Percentiles rank a stretch among this genome's conserved stretches.
These are phyloP conservation scores for Triplophysa siluroides DNA, from an alignment of 2,113 vertebrate species.

Conservation along the genomic window DNA sequence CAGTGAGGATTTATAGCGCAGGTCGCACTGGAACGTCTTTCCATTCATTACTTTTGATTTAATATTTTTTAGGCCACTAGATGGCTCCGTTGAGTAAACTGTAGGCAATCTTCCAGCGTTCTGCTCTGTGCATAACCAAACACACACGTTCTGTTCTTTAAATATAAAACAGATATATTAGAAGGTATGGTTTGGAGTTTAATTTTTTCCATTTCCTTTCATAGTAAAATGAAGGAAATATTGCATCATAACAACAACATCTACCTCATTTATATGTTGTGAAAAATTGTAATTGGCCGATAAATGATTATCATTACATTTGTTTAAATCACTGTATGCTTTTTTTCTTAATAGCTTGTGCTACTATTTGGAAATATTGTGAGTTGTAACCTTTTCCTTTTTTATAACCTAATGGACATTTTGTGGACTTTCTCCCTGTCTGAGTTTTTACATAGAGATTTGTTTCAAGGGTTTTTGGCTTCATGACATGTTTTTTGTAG, in stretches of 20 bases:
- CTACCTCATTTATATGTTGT: no score
- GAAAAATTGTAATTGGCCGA: not conserved
- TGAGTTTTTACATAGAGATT: not conserved
- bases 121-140: not conserved
- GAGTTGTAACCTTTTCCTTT: no score
- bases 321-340: not conserved
- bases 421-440: not conserved
- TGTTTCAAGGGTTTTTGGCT: not conserved
- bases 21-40: slow-evolving; percentile 10
- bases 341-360: not conserved
- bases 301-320: not conserved
- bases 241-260: not conserved
- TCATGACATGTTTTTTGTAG: not conserved
- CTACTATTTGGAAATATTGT: not conserved
- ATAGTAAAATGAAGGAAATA: not conserved
- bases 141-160: not conserved
- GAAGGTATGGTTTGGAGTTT: not conserved
- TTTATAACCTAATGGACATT: not conserved
- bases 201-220: not conserved
- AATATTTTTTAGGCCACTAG: slow-evolving; percentile 25
- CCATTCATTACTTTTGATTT: slow-evolving; percentile 25
- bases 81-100: slow-evolving; percentile 54
- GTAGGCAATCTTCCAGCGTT: slow-evolving; percentile 34
- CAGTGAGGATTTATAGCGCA: not conserved
- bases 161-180: not conserved